phyloP scores from a whole-genome alignment of 2,113 vertebrate genomes.

The Oryzias melastigma region DNA sequence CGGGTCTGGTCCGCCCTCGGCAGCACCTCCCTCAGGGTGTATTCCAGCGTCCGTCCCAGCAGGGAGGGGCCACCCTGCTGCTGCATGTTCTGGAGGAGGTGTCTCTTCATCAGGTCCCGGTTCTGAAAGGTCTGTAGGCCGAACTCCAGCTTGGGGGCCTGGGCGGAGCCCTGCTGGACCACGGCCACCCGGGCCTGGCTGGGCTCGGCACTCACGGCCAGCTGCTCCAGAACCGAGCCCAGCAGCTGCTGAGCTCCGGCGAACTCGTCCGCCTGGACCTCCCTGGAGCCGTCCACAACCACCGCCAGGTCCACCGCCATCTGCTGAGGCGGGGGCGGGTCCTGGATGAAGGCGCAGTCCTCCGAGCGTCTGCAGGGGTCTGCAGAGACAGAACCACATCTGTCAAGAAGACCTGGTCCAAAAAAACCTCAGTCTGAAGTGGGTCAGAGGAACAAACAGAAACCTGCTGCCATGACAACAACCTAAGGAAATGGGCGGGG shows the following conservation, averaged over 20 bases:
- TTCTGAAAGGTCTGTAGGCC: constrained; percentile 64
- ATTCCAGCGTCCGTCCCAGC: constrained; percentile 79
- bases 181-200: constrained; percentile 73
- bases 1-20: constrained; percentile 58
- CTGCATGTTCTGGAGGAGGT: constrained; percentile 61
- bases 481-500: too few relatives aligned
- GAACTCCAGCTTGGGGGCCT: constrained; percentile 72
- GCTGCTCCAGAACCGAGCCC: constrained; percentile 73
- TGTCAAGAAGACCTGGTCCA: too few relatives aligned
- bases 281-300: constrained; percentile 81
- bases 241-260: constrained; percentile 76
- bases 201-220: constrained; percentile 74
- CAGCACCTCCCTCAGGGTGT: constrained; percentile 73
- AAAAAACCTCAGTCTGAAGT: too few relatives aligned
- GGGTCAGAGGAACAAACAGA: too few relatives aligned
- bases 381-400: constrained; percentile 38
- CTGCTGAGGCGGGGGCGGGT: constrained; percentile 40
- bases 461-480: too few relatives aligned
- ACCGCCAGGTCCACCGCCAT: constrained; percentile 81
- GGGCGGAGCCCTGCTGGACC: constrained; percentile 73
- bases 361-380: constrained; percentile 77
- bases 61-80: constrained; percentile 72
- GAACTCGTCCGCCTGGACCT: constrained; percentile 73
- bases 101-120: constrained; percentile 72
- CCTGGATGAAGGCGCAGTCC: constrained; percentile 57